These are phyloP conservation scores for Perccottus glenii DNA, from an alignment of 2,113 vertebrate genomes.

Conservation along the genomic window DNA sequence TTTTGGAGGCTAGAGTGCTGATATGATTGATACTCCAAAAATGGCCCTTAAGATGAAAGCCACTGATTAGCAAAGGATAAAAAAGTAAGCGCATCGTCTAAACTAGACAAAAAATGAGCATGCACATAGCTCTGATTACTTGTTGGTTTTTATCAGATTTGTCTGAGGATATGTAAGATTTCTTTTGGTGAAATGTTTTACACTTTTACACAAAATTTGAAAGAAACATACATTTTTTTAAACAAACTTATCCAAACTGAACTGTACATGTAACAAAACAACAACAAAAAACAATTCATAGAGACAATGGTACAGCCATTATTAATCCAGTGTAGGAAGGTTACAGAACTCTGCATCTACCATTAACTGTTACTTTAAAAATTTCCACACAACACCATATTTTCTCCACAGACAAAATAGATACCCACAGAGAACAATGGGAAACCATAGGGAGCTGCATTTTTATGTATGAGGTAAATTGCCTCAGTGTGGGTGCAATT, in stretches of 20 bases:
- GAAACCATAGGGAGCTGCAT: neutral
- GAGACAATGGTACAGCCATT: neutral
- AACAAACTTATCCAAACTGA: neutral
- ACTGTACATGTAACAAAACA: conserved; percentile 1
- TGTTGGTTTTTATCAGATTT: conserved; percentile 17
- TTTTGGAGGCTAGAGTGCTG: conserved; percentile 29
- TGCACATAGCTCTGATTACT: neutral
- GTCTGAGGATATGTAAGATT: too few species aligned
- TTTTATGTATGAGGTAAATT: neutral
- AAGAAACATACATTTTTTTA: neutral
- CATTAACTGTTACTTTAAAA: conserved; percentile 9
- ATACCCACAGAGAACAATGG: conserved; percentile 4
- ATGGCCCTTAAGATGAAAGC: conserved; percentile 60
- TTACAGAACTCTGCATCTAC: neutral
- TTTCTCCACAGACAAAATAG: conserved; percentile 10
- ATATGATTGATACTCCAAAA: conserved; percentile 53
- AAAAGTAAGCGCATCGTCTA: conserved; percentile 30
- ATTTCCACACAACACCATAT: conserved; percentile 5
- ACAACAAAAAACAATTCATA: neutral
- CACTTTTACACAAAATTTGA: neutral
- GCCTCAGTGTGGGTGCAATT: conserved; percentile 6
- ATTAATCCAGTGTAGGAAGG: neutral
- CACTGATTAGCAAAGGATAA: conserved; percentile 46
- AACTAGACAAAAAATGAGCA: conserved; percentile 3
- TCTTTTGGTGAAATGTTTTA: neutral